Base-by-base conservation (phyloP, 2,888 invertebrate genomes). In the Macrosiphum euphorbiae region DNA sequence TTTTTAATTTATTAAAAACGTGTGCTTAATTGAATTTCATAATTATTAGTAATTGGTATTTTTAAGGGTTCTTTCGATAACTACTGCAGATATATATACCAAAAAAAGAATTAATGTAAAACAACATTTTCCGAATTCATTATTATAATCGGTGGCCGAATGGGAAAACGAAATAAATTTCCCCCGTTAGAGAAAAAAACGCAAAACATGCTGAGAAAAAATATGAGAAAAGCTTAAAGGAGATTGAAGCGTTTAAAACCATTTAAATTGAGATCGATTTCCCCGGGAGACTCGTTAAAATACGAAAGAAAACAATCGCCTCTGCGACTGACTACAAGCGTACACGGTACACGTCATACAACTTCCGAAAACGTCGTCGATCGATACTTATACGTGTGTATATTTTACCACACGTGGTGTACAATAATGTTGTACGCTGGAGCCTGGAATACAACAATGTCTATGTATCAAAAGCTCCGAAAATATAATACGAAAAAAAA, bases 331-430 rank as follows among this genome's bases (percentile, higher is more conserved):
- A 78, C 78, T 78, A 78, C 78, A 78, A 7, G 78, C 78, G 78
- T 78, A 78, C 78, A 67, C 67, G 61, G 35, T 78, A 78, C 78
- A 35, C 78, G 78, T 78, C 78, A 78, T 35, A 78, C 7, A 78
- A 78, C 78, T 35, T 35, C 78, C 78, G 20, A 78, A 78, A 78
- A 78, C 78, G 20, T 35, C 35, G 78, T 35, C 78, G 78, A 78
- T 78, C 78, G 78, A 78, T 78, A 78, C 78, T 35, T 78, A 78
- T 20, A 35, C 35, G 35, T 78, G 78, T 78, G 78, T 78, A 35
- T 67, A 67, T 78, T 78, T 78, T 78, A 78, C 35, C 78, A 78
- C 78, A 78, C 78, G 78, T 78, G 78, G 78, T 78, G 78, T 35
- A 35, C 35, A 20, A 67, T 67, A 67, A 35, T 20, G 20, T 78